Conservation (phyloP, 1,140 invertebrate genomes). For the Andrena cerasifolii region DNA sequence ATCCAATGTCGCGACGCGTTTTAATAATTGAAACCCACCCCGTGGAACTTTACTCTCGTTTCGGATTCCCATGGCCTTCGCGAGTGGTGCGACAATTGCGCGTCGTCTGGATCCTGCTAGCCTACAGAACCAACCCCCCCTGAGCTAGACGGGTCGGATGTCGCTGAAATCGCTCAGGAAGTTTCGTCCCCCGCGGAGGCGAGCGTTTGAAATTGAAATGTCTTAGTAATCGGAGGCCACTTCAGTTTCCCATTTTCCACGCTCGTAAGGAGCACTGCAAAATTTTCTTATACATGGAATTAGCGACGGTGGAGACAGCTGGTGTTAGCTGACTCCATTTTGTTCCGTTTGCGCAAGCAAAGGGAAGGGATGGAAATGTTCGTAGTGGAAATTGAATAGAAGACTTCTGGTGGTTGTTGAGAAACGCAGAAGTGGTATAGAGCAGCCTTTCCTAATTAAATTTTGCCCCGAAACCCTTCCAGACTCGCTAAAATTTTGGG, state of each 20-base stretch:
- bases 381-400: too few species aligned
- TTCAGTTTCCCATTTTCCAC: neutral
- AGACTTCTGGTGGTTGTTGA: too few species aligned
- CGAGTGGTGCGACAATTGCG: conserved; percentile 36
- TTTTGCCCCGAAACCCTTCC: too few species aligned
- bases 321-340: too few species aligned
- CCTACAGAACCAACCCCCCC: neutral
- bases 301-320: too few species aligned
- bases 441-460: too few species aligned
- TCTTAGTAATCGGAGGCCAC: neutral
- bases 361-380: too few species aligned
- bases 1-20: conserved; percentile 47
- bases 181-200: conserved; percentile 8
- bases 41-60: conserved; percentile 35
- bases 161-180: conserved; percentile 20
- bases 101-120: conserved; percentile 35
- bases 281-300: too few species aligned
- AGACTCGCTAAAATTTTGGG: too few species aligned
- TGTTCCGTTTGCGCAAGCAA: neutral
- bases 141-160: conserved; percentile 20
- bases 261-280: too few species aligned
- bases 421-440: too few species aligned
- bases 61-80: conserved; percentile 34
- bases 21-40: conserved; percentile 49
- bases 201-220: conserved; percentile 32